Conservation (phyloP, 2,113 vertebrate genomes). For the Nycticorax nycticorax region DNA sequence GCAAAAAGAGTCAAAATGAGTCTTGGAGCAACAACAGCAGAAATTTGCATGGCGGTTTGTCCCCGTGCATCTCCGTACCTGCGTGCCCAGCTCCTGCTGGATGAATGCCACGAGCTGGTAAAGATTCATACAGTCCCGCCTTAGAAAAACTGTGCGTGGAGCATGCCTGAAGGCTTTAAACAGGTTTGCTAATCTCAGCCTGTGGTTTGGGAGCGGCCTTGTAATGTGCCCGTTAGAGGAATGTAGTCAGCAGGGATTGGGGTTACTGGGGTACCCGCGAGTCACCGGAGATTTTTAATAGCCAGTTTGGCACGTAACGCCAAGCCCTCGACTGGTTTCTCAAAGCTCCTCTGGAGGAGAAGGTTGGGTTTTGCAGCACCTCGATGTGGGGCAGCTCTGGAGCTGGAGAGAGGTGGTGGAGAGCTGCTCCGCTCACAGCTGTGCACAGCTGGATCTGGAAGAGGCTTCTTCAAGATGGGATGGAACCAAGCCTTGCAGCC, state of each 20-base stretch:
- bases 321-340: fast-evolving
- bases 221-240: neutral
- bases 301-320: fast-evolving
- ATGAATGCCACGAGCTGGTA: neutral
- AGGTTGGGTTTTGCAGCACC: neutral
- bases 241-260: neutral
- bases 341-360: neutral
- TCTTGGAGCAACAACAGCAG: neutral
- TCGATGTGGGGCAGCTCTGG: fast-evolving
- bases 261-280: fast-evolving
- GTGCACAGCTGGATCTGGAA: neutral
- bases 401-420: neutral
- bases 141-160: neutral
- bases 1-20: neutral
- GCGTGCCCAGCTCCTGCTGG: neutral
- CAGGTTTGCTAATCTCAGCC: neutral
- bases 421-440: neutral
- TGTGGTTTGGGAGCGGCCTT: neutral
- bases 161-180: neutral
- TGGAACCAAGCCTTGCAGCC: neutral
- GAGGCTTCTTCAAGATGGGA: neutral
- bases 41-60: neutral
- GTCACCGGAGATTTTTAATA: neutral
- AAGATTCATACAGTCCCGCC: fast-evolving
- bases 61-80: neutral